phyloP scores from a whole-genome alignment of 2,888 invertebrate genomes.

The Zaprionus obscuricornis region DNA sequence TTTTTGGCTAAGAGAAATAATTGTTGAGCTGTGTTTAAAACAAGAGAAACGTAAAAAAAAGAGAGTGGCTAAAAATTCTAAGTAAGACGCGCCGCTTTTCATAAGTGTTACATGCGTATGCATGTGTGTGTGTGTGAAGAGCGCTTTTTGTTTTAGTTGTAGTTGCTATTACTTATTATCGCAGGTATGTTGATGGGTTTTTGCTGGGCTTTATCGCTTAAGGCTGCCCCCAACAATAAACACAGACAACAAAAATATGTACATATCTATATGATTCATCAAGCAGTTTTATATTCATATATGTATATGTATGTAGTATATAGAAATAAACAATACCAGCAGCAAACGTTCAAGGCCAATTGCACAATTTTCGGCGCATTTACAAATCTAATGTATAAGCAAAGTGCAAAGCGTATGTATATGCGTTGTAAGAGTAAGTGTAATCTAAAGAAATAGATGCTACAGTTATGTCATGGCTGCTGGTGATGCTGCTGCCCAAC shows the following conservation, averaged over 20 bases:
- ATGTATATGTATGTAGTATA: not conserved
- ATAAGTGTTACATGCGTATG: not conserved
- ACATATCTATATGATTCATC: conserved; percentile 21
- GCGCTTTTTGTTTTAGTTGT: conserved; percentile 7
- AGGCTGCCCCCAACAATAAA: conserved; percentile 16
- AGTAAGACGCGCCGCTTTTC: conserved; percentile 24
- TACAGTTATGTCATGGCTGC: conserved; percentile 39
- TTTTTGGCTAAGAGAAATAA: conserved; percentile 31
- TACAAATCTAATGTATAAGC: conserved; percentile 20
- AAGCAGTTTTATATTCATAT: not conserved
- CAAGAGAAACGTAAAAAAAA: conserved; percentile 12
- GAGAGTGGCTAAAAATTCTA: conserved; percentile 15
- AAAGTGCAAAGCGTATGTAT: conserved; percentile 7
- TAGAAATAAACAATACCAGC: no score
- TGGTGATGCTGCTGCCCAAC: not conserved
- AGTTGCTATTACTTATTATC: conserved; percentile 13
- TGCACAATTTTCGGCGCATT: conserved; percentile 34
- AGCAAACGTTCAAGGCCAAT: conserved; percentile 39
- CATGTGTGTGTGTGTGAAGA: not conserved
- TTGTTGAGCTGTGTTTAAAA: conserved; percentile 23
- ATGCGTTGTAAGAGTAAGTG: not conserved
- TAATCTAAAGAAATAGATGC: not conserved
- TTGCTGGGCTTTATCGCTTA: conserved; percentile 6
- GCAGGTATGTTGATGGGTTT: conserved; percentile 12
- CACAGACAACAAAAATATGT: conserved; percentile 4